Conservation (phyloP, 2,113 vertebrate species). For the Ondatra zibethicus region DNA sequence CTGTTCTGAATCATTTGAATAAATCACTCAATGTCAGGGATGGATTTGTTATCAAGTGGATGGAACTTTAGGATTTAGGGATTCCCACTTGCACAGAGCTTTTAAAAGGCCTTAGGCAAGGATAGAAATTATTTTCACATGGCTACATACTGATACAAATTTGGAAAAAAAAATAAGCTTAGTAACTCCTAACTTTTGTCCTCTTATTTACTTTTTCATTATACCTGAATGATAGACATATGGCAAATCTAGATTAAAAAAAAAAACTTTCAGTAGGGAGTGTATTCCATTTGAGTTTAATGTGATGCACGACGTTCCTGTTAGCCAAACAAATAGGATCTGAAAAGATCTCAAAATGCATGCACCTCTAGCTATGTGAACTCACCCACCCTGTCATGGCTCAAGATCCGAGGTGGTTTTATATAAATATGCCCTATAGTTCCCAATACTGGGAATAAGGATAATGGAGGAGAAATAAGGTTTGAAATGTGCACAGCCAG, state of each 20-base stretch:
- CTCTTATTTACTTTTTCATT: background rate
- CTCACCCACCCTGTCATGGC: background rate
- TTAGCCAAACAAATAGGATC: background rate
- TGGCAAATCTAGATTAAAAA: background rate
- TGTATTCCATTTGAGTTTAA: slow-evolving; percentile 2
- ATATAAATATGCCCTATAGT: background rate
- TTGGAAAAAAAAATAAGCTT: background rate
- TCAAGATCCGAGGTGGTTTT: background rate
- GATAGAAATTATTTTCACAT: background rate
- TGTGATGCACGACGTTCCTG: background rate
- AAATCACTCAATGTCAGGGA: background rate
- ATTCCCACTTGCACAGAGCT: background rate
- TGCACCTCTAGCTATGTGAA: background rate
- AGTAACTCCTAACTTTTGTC: background rate
- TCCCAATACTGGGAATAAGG: background rate
- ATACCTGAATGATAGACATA: background rate
- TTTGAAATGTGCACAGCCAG: slow-evolving; percentile 48
- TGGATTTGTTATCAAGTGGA: slow-evolving; percentile 27
- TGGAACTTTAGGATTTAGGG: slow-evolving; percentile 7
- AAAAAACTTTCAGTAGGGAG: background rate
- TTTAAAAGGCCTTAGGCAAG: background rate
- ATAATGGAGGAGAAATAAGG: background rate
- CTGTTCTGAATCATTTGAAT: slow-evolving; percentile 48
- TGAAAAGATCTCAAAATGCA: background rate
- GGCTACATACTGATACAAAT: background rate